Percentiles rank a stretch among this genome's conserved stretches.
These are phyloP conservation scores for Keiferia lycopersicella DNA, from an alignment of 2,888 invertebrate genomes.

Conservation along the genomic window DNA sequence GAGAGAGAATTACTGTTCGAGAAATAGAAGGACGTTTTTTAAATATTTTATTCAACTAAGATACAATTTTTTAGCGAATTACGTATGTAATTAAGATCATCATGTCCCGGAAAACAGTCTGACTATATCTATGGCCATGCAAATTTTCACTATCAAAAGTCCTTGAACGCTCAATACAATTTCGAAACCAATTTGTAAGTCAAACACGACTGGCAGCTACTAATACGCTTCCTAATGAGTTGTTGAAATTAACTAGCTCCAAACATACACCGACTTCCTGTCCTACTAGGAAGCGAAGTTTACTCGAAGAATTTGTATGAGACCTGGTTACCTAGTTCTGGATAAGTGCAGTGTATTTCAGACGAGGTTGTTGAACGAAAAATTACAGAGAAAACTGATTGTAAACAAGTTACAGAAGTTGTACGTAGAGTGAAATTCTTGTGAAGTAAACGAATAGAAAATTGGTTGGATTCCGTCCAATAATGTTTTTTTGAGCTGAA, in stretches of 20 bases:
- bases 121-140: not conserved
- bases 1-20: too few relatives aligned
- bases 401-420: not conserved
- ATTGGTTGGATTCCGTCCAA: too few relatives aligned
- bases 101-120: too few relatives aligned
- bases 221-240: conserved; percentile 43
- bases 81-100: too few relatives aligned
- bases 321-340: conserved; percentile 19
- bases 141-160: conserved; percentile 6
- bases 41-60: too few relatives aligned
- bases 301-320: conserved; percentile 26
- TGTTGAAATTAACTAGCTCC: conserved; percentile 40
- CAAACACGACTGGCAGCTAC: conserved; percentile 35
- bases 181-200: conserved; percentile 39
- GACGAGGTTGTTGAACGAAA: conserved; percentile 13
- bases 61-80: too few relatives aligned
- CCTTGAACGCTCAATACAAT: conserved; percentile 18
- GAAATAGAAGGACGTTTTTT: too few relatives aligned
- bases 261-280: conserved; percentile 50
- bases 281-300: conserved; percentile 36
- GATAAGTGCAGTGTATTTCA: not conserved
- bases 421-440: not conserved
- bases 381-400: not conserved
- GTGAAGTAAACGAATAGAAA: too few relatives aligned
- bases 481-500: too few relatives aligned